Evolutionary conservation across 2,797 vertebrate species (phyloP).

Genomic region (Neosilurus hyrtlii): DNA sequence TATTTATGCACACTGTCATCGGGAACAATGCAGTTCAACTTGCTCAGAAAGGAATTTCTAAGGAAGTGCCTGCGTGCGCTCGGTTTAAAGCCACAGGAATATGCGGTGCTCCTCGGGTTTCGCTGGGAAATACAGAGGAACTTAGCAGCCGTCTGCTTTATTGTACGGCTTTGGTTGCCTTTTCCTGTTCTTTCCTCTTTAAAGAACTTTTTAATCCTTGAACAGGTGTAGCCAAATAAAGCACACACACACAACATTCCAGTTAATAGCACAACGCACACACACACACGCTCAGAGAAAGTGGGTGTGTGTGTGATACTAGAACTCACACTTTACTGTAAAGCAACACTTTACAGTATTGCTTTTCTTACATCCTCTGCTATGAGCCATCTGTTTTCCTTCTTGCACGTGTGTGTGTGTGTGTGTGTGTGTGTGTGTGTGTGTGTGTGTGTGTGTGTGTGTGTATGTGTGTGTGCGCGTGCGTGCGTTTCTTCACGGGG

Average conservation of each 20-base stretch:
- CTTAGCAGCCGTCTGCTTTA: neutral
- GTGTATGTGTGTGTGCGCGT: neutral
- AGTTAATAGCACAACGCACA: neutral
- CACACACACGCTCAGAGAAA: neutral
- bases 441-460: neutral
- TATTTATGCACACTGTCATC: neutral
- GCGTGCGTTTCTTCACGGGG: neutral
- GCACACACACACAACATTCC: neutral
- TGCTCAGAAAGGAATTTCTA: slow-evolving; percentile 40
- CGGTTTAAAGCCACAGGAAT: neutral
- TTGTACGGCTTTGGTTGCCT: slow-evolving; percentile 8
- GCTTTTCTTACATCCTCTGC: slow-evolving; percentile 2
- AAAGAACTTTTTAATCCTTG: neutral
- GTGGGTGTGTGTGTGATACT: neutral
- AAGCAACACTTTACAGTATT: neutral
- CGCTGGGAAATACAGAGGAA: slow-evolving; percentile 49
- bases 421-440: slow-evolving; percentile 26
- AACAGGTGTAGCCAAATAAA: neutral
- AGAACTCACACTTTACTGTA: neutral
- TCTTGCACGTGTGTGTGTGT: neutral
- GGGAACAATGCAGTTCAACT: slow-evolving; percentile 37
- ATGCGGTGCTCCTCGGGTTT: neutral
- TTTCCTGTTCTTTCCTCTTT: neutral
- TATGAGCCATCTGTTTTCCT: neutral
- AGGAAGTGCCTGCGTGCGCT: slow-evolving; percentile 11